Base-by-base conservation (phyloP, 2,888 invertebrate genomes). In the Plagodis pulveraria region DNA sequence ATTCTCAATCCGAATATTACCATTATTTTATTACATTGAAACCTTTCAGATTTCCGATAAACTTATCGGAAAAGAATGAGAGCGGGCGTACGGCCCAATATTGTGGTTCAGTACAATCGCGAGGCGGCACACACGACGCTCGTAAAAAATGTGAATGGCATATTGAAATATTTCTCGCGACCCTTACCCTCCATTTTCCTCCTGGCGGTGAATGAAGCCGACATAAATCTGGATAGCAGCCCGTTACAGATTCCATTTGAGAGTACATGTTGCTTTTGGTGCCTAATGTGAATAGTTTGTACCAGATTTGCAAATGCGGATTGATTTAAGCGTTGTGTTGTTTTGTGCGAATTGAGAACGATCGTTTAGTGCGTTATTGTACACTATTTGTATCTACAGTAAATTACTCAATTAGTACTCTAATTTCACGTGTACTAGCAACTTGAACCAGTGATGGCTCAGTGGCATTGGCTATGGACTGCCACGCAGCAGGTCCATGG, bases 141-240 rank as follows among this genome's bases (percentile, higher is more conserved):
- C 89, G 86, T 90, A 89, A 88, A 88, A 88, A 89, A 89, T 87
- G 84, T 80, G 87, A 88, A 89, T 86, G 84, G 89, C 86, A 87
- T 91, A 89, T 91, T 89, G 89, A 89, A 90, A 90, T 89, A 89
- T 90, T 89, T 83, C 80, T 75, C 82, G 81, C 81, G 87, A 88
- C 89, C 88, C 87, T 87, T 84, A 80, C 73, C 73, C 73, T 78
- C 86, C 84, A 86, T 89, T 86, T 86, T 87, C 84, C 78, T 83
- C 78, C 74, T 76, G 78, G 77, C 74, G 80, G 80, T 70, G 73
- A 80, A 82, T 84, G 82, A 83, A 83, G 75, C 73, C 73, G 78
- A 79, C 80, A 87, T 88, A 88, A 89, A 87, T 88, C 84, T 84
- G 78, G 77, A 73, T 76, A 74, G 72, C 76, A 78, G 80, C 74